phyloP scores from a whole-genome alignment of 2,113 vertebrate genomes.

The Nannobrachium achirus region DNA sequence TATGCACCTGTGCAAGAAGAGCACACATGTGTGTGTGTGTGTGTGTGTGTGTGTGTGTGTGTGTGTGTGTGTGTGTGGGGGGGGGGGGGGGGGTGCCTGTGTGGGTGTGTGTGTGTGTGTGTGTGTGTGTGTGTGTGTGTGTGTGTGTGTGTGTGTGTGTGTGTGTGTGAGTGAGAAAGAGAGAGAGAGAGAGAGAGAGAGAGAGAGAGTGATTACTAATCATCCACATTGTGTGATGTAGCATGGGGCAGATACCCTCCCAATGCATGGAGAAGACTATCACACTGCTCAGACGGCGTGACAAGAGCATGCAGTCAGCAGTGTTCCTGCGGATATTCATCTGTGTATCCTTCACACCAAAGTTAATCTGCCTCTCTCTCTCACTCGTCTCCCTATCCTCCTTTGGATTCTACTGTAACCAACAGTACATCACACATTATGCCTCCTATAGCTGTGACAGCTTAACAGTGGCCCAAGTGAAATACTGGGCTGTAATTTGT shows the following conservation, averaged over 20 bases:
- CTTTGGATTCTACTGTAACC: not conserved
- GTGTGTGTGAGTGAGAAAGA: constrained; percentile 49
- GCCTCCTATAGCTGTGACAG: not conserved
- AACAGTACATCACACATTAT: constrained; percentile 11
- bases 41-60: not conserved
- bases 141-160: not conserved
- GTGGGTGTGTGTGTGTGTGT: not conserved
- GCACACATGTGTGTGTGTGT: not conserved
- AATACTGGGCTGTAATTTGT: constrained; percentile 29
- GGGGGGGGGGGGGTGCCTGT: too few species aligned
- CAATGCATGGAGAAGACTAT: constrained; percentile 53
- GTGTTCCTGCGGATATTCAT: constrained; percentile 35
- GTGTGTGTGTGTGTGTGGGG: not conserved
- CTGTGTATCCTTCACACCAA: constrained; percentile 48
- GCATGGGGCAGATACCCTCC: constrained; percentile 56
- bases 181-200: constrained; percentile 40
- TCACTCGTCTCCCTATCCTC: not conserved
- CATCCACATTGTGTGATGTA: not conserved
- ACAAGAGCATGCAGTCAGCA: constrained; percentile 23
- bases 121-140: not conserved
- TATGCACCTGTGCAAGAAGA: too few species aligned
- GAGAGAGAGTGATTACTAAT: too few species aligned
- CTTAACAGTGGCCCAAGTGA: constrained; percentile 39
- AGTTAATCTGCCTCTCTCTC: constrained; percentile 52
- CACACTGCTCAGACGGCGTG: constrained; percentile 22